phyloP scores from a whole-genome alignment of 2,888 invertebrate species.

The Eutolmus rufibarbis region DNA sequence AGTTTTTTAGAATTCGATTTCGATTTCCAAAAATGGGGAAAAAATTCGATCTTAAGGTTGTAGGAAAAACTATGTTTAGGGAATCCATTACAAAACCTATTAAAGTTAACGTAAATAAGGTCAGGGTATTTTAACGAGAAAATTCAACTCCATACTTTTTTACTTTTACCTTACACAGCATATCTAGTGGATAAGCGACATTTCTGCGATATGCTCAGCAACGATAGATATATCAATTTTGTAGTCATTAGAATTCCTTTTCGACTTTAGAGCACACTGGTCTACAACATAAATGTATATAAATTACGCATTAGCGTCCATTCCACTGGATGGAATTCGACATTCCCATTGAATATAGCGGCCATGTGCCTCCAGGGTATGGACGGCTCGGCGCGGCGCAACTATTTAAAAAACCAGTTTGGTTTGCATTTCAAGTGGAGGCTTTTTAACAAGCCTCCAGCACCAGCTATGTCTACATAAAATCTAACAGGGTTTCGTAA shows the following conservation, averaged over 20 bases:
- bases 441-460: background rate
- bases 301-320: conserved; percentile 7
- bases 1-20: background rate
- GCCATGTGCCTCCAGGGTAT: background rate
- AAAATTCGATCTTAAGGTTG: background rate
- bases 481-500: background rate
- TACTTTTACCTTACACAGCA: background rate
- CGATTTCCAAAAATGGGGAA: background rate
- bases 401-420: conserved; percentile 1
- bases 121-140: background rate
- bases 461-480: background rate
- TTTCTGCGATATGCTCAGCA: background rate
- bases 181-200: background rate
- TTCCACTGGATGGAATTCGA: background rate
- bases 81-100: background rate
- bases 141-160: background rate
- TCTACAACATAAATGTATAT: background rate
- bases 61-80: background rate
- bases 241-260: background rate
- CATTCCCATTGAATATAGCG: background rate
- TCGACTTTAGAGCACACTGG: background rate
- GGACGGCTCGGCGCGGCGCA: too few species aligned
- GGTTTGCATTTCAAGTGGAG: background rate
- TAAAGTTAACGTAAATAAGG: background rate
- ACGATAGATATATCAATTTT: background rate